A percentile compares a stretch with the other conserved stretches of the same genome.
phyloP scores from a whole-genome alignment of 2,888 invertebrate species.

The Drosophila bunnanda region DNA sequence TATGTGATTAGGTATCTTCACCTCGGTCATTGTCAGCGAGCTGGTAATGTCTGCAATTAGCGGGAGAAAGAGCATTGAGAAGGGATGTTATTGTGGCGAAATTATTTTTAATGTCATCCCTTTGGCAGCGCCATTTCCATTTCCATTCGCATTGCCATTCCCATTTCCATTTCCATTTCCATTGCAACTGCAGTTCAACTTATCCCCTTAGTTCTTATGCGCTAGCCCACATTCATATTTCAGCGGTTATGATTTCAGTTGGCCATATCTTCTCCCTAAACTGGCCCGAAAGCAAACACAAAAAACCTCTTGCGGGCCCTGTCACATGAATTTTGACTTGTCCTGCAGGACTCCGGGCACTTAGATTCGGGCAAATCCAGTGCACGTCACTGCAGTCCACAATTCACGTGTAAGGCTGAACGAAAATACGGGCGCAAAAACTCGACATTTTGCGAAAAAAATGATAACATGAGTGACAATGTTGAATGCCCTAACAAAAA shows the following conservation, averaged over 20 bases:
- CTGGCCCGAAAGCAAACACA: constrained; percentile 62
- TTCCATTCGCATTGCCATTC: constrained; percentile 3
- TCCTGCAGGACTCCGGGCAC: constrained; percentile 23
- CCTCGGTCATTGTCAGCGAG: constrained; percentile 90
- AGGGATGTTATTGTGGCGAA: constrained; percentile 51
- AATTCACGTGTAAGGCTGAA: constrained; percentile 55
- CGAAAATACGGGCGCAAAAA: constrained; percentile 24
- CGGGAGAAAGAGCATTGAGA: constrained; percentile 13
- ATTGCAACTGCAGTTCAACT: constrained; percentile 15
- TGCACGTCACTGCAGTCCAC: constrained; percentile 72
- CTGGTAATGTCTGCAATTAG: constrained; percentile 85
- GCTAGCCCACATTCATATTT: constrained; percentile 43
- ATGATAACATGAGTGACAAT: neutral
- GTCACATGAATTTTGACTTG: constrained; percentile 74
- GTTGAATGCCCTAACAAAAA: neutral
- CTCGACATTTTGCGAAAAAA: constrained; percentile 4
- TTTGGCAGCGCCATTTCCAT: constrained; percentile 7
- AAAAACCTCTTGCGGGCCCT: constrained; percentile 43
- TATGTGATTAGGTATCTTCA: constrained; percentile 93
- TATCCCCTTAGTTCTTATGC: constrained; percentile 28
- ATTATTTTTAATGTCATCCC: constrained; percentile 50
- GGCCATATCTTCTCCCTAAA: constrained; percentile 70
- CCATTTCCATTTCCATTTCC: constrained; percentile 1
- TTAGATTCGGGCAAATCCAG: constrained; percentile 42
- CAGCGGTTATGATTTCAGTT: constrained; percentile 39